phyloP scores from a whole-genome alignment of 2,888 invertebrate species.

The Agrotis puta region DNA sequence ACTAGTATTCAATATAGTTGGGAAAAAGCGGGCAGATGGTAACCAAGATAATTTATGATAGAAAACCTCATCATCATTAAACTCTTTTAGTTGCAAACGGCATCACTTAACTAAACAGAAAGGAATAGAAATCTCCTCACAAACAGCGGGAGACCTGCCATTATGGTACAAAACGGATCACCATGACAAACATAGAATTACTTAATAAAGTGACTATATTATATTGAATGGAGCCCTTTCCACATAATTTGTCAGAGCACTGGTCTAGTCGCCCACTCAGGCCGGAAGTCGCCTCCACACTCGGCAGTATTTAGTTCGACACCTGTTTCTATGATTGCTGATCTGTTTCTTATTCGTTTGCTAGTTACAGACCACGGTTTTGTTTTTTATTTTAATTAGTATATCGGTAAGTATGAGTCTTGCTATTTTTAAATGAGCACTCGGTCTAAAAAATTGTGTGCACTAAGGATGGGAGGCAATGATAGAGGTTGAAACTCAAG shows the following conservation, averaged over 20 bases:
- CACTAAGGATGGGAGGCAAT: too few species aligned
- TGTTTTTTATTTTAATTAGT: not conserved
- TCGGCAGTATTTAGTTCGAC: conserved; percentile 6
- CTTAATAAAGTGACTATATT: conserved; percentile 25
- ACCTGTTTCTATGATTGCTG: conserved; percentile 16
- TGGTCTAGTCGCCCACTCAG: conserved; percentile 25
- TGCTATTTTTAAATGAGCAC: too few species aligned
- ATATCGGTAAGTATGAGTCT: too few species aligned
- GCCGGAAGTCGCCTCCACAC: conserved; percentile 39
- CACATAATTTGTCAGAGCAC: conserved; percentile 19
- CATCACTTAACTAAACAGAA: not conserved
- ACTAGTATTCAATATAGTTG: too few species aligned
- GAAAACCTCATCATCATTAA: not conserved
- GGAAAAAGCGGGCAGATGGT: too few species aligned
- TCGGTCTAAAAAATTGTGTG: too few species aligned
- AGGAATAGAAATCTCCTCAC: too few species aligned
- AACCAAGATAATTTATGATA: not conserved
- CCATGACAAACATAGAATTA: conserved; percentile 32
- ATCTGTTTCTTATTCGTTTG: conserved; percentile 6
- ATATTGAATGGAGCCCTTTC: conserved; percentile 28
- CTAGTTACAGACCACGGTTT: not conserved
- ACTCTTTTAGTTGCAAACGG: not conserved
- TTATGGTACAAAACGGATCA: conserved; percentile 24
- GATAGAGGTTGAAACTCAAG: too few species aligned
- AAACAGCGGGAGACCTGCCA: conserved; percentile 16